A percentile compares a stretch with the other conserved stretches of the same genome.
Conservation (phyloP, 2,113 vertebrate species). For the Proteles cristata region DNA sequence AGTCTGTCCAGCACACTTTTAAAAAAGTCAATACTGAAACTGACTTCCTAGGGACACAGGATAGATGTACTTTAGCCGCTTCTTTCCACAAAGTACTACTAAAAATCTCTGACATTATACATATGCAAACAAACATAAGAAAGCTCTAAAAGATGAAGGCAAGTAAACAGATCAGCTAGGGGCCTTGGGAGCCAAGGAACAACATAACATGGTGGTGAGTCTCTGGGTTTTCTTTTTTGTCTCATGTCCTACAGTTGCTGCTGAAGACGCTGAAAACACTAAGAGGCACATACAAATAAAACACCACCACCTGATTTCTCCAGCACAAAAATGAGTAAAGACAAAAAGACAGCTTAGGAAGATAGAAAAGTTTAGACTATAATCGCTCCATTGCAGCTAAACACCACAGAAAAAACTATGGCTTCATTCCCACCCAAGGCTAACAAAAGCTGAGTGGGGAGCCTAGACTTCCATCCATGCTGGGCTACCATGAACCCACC, state of each 20-base stretch:
- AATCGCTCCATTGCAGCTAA: background rate
- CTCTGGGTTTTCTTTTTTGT: background rate
- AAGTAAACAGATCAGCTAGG: background rate
- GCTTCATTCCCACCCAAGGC: background rate
- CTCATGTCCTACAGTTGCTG: background rate
- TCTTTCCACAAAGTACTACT: background rate
- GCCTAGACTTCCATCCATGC: background rate
- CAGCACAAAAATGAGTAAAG: background rate
- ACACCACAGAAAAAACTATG: background rate
- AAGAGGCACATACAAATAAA: background rate
- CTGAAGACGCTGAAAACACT: background rate
- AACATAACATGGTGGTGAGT: background rate
- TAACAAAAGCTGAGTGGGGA: background rate
- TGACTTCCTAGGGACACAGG: background rate
- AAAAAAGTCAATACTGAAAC: background rate
- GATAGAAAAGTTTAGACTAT: background rate
- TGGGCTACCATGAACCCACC: background rate
- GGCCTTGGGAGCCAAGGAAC: background rate
- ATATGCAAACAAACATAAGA: background rate
- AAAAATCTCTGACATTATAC: background rate
- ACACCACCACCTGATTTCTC: background rate
- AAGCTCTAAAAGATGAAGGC: background rate
- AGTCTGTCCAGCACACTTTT: background rate
- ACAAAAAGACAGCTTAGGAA: background rate
- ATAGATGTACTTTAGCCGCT: background rate